Base-by-base conservation (phyloP, 2,797 vertebrate genomes). In the Eulemur rubriventer region DNA sequence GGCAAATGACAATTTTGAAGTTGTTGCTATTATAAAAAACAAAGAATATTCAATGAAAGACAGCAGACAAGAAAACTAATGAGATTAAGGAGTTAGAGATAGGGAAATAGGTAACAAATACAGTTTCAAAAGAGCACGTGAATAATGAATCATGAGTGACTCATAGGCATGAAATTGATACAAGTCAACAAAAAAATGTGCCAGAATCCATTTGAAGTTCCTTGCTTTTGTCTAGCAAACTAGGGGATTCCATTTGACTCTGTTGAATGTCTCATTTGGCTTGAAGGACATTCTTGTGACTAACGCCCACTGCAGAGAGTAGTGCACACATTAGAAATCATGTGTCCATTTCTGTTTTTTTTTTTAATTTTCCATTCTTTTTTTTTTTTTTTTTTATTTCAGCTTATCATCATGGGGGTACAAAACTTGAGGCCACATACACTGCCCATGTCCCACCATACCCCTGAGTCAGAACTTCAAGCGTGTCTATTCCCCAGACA, bases 211-310 rank as follows among this genome's bases (percentile, higher is more conserved):
- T 96, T 94, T 96, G 95, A 98, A 97, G 89, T 90, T 97, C 95
- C 91, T 96, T 91, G 83, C 80, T 86, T 89, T 96, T 63, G 28
- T 16, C 9, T 93, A 92, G 12, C 69, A 97, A 97, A 96, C 93
- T 61, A 94, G 57, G 55, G 95, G 91, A 98, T 98, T 98, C 95
- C 96, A 98, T 94, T 96, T 98, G 97, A 98, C 92, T 96, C 88
- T 98, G 89, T 93, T 98, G 97, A 98, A 97, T 98, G 98, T 95
- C 88, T 55, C 95, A 98, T 98, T 98, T 98, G 96, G 70, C 96
- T 97, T 97, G 97, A 98, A 97, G 84, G 95, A 96, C 92, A 97
- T 97, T 97, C 78, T 95, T 98, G 69, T 95, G 96, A 98, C 89
- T 97, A 97, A 98, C 97, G 92, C 81, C 82, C 96, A 97, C 89